These are phyloP conservation scores for Otus sunia DNA, from an alignment of 2,113 vertebrate genomes.

Conservation along the genomic window DNA sequence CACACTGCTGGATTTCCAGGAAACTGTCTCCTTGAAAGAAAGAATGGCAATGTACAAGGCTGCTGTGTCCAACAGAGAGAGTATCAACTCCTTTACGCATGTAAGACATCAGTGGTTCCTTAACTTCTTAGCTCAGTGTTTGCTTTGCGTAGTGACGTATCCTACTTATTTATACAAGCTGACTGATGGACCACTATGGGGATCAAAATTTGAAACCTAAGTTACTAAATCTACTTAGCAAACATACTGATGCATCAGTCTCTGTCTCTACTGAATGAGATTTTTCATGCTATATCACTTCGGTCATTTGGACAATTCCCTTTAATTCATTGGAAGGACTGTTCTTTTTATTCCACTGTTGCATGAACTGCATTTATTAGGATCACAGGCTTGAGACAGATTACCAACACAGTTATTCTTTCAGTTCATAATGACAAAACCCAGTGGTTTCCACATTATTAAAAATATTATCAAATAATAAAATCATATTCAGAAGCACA, in stretches of 20 bases:
- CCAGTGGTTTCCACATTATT: slow-evolving; percentile 9
- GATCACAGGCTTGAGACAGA: slow-evolving; percentile 40
- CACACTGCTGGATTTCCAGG: slow-evolving; percentile 73
- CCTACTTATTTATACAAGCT: background rate
- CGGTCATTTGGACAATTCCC: slow-evolving; percentile 23
- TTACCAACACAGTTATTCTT: slow-evolving; percentile 47
- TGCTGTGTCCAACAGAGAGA: slow-evolving; percentile 78
- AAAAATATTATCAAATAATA: slow-evolving; percentile 47
- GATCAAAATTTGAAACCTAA: background rate
- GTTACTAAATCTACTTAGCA: slow-evolving; percentile 10
- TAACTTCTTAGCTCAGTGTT: background rate
- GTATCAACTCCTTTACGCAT: slow-evolving; percentile 71
- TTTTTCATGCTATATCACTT: background rate
- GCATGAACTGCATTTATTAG: slow-evolving; percentile 42
- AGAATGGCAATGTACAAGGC: slow-evolving; percentile 88
- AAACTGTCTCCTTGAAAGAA: slow-evolving; percentile 82
- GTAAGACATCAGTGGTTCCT: slow-evolving; percentile 75
- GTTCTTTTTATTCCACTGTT: slow-evolving; percentile 26
- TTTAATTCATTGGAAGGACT: slow-evolving; percentile 29
- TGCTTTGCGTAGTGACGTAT: background rate
- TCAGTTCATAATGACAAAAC: slow-evolving; percentile 53
- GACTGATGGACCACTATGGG: background rate
- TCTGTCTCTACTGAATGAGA: background rate
- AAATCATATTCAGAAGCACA: slow-evolving; percentile 32
- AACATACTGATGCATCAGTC: background rate